phyloP scores from a whole-genome alignment of 2,113 vertebrate genomes.

The Mungos mungo region DNA sequence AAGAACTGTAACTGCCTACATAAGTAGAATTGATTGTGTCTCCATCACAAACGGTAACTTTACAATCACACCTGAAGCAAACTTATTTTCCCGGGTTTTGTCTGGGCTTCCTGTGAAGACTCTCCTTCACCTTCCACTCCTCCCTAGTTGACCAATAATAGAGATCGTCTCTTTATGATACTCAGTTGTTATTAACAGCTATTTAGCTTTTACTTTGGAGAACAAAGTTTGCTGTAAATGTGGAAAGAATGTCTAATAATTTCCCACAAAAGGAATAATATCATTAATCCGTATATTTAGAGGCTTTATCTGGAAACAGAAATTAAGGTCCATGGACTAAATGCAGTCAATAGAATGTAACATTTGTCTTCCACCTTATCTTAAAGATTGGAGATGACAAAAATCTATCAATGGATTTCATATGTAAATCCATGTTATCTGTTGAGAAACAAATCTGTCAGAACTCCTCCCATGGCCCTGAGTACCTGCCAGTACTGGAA shows the following conservation, averaged over 20 bases:
- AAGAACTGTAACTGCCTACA: neutral
- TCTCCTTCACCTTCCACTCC: neutral
- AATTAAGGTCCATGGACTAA: neutral
- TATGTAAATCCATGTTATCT: neutral
- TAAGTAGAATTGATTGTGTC: neutral
- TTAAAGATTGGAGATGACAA: neutral
- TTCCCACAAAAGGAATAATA: neutral
- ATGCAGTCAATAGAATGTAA: neutral
- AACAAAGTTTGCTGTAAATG: neutral
- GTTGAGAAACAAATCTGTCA: neutral
- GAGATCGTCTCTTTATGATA: neutral
- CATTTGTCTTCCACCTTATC: neutral
- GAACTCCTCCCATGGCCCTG: neutral
- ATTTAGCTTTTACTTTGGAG: neutral
- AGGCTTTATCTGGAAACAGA: neutral
- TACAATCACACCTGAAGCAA: neutral
- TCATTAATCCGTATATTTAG: neutral
- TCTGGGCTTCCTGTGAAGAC: neutral
- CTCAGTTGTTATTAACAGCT: neutral
- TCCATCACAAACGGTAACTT: neutral
- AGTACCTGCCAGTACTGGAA: neutral
- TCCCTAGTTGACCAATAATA: neutral
- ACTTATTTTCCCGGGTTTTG: neutral
- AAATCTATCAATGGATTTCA: neutral
- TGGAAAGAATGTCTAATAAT: neutral